These are phyloP conservation scores for Gallinago solitaria DNA, from an alignment of 2,797 vertebrate genomes.

Conservation along the genomic window DNA sequence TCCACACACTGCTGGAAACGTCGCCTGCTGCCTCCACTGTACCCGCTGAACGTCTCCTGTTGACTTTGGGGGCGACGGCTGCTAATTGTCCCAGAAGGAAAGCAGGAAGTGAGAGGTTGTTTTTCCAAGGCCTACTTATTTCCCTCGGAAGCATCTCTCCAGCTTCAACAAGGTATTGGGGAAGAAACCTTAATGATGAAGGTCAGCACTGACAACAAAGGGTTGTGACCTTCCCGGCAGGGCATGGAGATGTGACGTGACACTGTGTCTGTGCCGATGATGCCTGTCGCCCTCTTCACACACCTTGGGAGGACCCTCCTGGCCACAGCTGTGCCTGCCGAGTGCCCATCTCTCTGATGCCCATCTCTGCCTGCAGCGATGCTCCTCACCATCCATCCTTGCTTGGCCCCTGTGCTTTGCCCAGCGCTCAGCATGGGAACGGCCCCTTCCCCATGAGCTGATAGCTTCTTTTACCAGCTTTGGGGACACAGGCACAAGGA, in stretches of 20 bases:
- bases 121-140: neutral
- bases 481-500: neutral
- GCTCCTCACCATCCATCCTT: neutral
- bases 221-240: neutral
- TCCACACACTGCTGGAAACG: fast-evolving
- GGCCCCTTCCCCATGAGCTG: neutral
- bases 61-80: neutral
- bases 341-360: neutral
- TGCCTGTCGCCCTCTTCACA: fast-evolving
- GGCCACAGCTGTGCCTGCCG: neutral
- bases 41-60: neutral
- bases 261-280: fast-evolving
- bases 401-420: neutral
- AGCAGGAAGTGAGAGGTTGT: neutral
- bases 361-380: neutral
- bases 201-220: fast-evolving
- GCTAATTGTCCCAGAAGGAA: neutral
- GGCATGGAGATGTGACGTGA: neutral
- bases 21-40: neutral
- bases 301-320: neutral
- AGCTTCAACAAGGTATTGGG: neutral
- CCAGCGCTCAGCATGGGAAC: fast-evolving
- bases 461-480: fast-evolving
- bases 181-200: neutral
- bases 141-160: neutral